phyloP scores from a whole-genome alignment of 2,113 vertebrate species.

The Lophius piscatorius region DNA sequence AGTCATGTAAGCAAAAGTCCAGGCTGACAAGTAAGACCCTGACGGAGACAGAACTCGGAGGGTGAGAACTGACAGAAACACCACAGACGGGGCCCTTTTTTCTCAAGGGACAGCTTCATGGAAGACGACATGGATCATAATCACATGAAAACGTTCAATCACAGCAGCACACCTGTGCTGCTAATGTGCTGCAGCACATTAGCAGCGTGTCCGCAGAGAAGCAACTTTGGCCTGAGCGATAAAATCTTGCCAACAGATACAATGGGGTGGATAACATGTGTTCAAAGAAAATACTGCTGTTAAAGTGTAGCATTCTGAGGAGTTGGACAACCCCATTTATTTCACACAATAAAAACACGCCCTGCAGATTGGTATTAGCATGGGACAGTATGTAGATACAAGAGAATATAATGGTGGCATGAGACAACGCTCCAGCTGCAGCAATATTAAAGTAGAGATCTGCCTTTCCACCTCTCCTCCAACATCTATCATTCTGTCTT shows the following conservation, averaged over 20 bases:
- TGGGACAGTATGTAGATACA: conserved; percentile 17
- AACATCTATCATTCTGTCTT: conserved; percentile 9
- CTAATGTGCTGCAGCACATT: conserved; percentile 52
- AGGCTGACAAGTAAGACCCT: conserved; percentile 28
- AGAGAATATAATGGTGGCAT: neutral
- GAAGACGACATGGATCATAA: conserved; percentile 48
- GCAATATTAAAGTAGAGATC: conserved; percentile 7
- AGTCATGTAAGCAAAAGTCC: conserved; percentile 19
- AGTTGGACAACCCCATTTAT: conserved; percentile 15
- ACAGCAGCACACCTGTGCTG: no score
- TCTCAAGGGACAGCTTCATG: conserved; percentile 33
- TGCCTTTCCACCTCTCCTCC: neutral
- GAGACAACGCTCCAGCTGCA: neutral
- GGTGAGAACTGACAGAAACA: conserved; percentile 42
- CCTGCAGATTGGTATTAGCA: conserved; percentile 11
- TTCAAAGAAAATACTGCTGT: neutral
- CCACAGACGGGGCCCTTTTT: conserved; percentile 3
- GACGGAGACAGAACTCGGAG: conserved; percentile 27
- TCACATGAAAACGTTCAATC: conserved; percentile 56
- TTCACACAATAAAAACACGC: conserved; percentile 10
- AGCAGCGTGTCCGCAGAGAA: conserved; percentile 30
- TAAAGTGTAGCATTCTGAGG: neutral
- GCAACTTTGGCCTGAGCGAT: conserved; percentile 12
- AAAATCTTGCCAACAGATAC: conserved; percentile 19
- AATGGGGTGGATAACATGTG: conserved; percentile 31